phyloP scores from a whole-genome alignment of 2,888 invertebrate genomes.

The Norana najaformis region DNA sequence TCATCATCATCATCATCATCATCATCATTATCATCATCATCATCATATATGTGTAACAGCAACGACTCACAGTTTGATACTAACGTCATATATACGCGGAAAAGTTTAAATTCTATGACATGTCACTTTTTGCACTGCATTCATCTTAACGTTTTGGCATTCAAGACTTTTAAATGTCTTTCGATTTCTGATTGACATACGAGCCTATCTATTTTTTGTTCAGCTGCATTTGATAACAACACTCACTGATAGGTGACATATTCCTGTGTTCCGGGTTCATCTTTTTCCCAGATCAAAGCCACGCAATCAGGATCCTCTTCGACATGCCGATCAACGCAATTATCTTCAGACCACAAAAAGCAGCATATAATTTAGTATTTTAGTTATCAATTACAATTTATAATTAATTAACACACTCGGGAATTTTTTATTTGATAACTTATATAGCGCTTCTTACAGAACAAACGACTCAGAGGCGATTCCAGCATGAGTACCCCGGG shows the following conservation, averaged over 20 bases:
- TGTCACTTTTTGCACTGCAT: background rate
- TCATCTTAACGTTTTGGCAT: background rate
- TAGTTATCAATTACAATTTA: background rate
- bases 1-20: no score
- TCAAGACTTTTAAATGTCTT: no score
- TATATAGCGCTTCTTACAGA: no score
- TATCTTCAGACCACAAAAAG: conserved; percentile 40
- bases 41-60: no score
- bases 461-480: no score
- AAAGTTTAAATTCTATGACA: background rate
- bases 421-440: no score
- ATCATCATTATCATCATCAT: no score
- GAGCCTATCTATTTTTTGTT: background rate
- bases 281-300: conserved; percentile 65
- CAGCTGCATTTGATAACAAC: background rate
- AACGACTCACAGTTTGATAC: no score
- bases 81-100: no score
- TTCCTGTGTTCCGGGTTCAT: conserved; percentile 64
- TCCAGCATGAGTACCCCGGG: no score
- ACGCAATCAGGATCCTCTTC: conserved; percentile 54
- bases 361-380: no score
- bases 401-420: no score
- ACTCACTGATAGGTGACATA: conserved; percentile 59
- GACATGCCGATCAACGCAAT: conserved; percentile 64
- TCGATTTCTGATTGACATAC: background rate